Base-by-base conservation (phyloP, 64 coral and sea anemone genomes). In the Montipora efflorescens region DNA sequence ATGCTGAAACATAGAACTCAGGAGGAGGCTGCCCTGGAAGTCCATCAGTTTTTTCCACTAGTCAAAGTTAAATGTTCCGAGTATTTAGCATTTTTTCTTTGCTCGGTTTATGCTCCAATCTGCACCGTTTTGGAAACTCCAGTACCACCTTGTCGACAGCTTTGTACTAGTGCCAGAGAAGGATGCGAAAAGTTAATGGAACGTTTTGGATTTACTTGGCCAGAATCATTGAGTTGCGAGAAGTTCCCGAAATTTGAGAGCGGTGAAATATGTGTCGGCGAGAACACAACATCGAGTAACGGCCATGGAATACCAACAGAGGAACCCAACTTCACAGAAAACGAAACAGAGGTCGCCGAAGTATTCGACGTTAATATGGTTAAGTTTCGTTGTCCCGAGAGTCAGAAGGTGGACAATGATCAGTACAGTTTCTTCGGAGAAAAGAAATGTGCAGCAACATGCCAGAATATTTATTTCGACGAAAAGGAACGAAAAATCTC, bases 401-500 rank as follows among this genome's bases (percentile, higher is more conserved):
- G 82, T 16, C 95, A 94, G 25, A 79, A 94, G 76, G 88, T 91
- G 45, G 83, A 91, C 11, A 94, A 91, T 66, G 98, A 99, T 90
- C 95, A 93, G 12, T 96, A 99, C 79, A 95, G 14, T 11, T 99
- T 96, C 50, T 87, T 96, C 66, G 93, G 95, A 19, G 52, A 92
- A 77, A 99, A 92, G 13, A 87, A 93, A 10, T 99, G 98, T 78
- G 95, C 92, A 18, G 92, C 98, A 64, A 86, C 74, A 11, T 99
- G 98, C 81, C 87, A 96, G 72, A 99, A 99, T 83, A 95, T 99
- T 59, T 99, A 96, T 87, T 99, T 99, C 44, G 91, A 83, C 19
- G 95, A 94, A 3, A 82, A 75, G 47, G 95, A 99, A 28, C 59
- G 95, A 79, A 94, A 73, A 22, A 99, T 99, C 48, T 92, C 98